Base-by-base conservation (phyloP, 2,888 invertebrate genomes). In the Geotrupes spiniger region DNA sequence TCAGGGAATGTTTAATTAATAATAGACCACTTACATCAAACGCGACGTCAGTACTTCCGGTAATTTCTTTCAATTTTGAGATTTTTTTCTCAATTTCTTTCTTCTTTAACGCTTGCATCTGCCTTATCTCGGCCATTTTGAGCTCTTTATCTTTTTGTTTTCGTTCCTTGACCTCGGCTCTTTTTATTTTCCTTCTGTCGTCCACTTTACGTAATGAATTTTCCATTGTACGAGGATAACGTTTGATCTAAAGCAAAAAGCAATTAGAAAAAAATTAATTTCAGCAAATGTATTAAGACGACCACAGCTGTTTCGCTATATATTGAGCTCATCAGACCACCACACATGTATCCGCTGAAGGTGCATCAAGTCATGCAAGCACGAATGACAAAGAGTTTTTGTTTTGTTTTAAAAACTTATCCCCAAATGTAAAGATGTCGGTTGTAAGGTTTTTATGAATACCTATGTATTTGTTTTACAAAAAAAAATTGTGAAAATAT, bases 11-110 rank as follows among this genome's bases (percentile, higher is more conserved):
- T 29, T 28, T 33, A 11, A 21, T 6, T 21, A 4, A 21, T 21
- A 21, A 21, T 21, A 4, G 3, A 21, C 4, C 3, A 21, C 21
- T 21, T 57, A 80, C 80, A 64, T 79, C 75, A 62, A 90, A 81
- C 1, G 79, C 82, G 29, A 90, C 66, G 21, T 81, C 80, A 12
- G 83, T 78, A 68, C 91, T 89, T 9, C 96, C 97, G 1, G 95
- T 90, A 21, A 95, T 85, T 67, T 91, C 85, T 72, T 89, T 89
- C 4, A 99, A 74, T 73, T 86, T 87, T 44, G 85, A 81, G 38
- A 98, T 83, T 73, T 93, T 95, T 52, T 91, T 88, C 67, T 89
- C 82, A 54, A 97, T 92, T 75, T 98, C 96, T 66, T 88, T 85
- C 46, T 87, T 78, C 67, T 96, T 96, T 52, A 93, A 72, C 16